phyloP scores from a whole-genome alignment of 2,797 vertebrate species.

The Myripristis jacobus region DNA sequence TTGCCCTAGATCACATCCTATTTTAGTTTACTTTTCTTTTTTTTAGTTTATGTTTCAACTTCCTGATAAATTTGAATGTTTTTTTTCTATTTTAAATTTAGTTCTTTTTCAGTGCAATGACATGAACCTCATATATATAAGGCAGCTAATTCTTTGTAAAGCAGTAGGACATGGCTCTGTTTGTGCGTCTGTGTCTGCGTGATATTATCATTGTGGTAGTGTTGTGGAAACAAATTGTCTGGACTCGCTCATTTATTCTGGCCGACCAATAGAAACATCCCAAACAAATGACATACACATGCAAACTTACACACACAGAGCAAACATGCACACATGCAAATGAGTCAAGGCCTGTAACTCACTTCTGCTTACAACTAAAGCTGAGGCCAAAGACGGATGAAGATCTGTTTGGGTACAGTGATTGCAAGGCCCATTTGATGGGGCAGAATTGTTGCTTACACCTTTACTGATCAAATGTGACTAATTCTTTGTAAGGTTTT shows the following conservation, averaged over 20 bases:
- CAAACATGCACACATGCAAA: background rate
- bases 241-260: constrained; percentile 11
- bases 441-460: background rate
- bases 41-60: background rate
- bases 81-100: background rate
- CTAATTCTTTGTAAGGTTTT: constrained; percentile 23
- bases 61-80: background rate
- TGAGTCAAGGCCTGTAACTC: background rate
- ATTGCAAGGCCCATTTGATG: constrained; percentile 38
- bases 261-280: background rate
- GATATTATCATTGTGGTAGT: constrained; percentile 35
- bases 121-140: background rate
- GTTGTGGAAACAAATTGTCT: constrained; percentile 66
- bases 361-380: background rate
- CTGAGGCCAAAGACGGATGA: background rate
- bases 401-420: constrained; percentile 17
- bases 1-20: background rate
- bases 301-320: constrained; percentile 13
- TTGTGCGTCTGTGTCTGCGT: background rate
- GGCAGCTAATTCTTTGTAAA: background rate
- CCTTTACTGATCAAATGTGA: constrained; percentile 27
- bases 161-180: constrained; percentile 2
- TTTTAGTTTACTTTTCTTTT: background rate
- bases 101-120: background rate
- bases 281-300: constrained; percentile 42